phyloP scores from a whole-genome alignment of 2,113 vertebrate species.

The Centropus bengalensis region DNA sequence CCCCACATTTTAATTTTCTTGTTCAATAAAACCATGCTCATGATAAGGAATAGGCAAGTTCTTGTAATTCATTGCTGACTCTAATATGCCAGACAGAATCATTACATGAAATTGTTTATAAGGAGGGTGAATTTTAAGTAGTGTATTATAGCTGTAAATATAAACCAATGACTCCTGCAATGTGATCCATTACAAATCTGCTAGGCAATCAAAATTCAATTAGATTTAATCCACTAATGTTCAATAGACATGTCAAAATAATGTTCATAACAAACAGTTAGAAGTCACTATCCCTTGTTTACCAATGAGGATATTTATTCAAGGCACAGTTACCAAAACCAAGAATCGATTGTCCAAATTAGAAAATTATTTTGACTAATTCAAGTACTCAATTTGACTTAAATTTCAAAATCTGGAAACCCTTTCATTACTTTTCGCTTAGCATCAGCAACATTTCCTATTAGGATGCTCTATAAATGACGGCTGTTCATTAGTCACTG shows the following conservation, averaged over 20 bases:
- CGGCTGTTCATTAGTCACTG: not conserved
- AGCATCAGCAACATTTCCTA: slow-evolving; percentile 12
- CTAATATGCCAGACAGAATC: not conserved
- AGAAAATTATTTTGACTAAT: slow-evolving; percentile 39
- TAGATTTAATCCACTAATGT: slow-evolving; percentile 1
- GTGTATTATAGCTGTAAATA: slow-evolving; percentile 29
- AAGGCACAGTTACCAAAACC: not conserved
- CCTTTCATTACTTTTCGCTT: not conserved
- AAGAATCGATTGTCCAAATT: slow-evolving; percentile 3
- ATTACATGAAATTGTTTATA: not conserved
- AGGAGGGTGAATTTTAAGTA: slow-evolving; percentile 21
- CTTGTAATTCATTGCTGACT: not conserved
- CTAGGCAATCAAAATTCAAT: slow-evolving; percentile 48
- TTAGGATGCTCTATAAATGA: not conserved
- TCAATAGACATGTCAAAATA: slow-evolving; percentile 19
- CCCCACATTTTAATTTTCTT: not conserved
- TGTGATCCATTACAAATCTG: slow-evolving; percentile 20
- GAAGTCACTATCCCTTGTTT: slow-evolving; percentile 28
- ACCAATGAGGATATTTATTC: not conserved
- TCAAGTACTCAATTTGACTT: not conserved
- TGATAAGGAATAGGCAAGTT: not conserved
- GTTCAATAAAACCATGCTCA: not conserved
- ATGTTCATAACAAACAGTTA: slow-evolving; percentile 19
- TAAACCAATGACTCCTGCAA: not conserved
- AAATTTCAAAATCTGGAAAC: slow-evolving; percentile 3